Conservation (phyloP, 2,113 vertebrate species). For the Lagopus muta region DNA sequence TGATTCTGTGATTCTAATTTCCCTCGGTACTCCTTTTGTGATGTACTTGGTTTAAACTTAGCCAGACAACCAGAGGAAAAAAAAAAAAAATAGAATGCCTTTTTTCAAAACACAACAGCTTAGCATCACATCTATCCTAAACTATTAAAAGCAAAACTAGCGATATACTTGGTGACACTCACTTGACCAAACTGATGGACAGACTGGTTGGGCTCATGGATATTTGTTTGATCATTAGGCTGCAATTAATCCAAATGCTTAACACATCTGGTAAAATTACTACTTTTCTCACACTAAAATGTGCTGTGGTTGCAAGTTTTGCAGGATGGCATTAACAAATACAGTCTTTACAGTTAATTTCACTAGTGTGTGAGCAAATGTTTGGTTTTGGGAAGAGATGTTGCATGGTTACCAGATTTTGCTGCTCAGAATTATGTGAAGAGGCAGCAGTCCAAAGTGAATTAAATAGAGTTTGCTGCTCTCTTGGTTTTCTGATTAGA, state of each 20-base stretch:
- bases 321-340: neutral
- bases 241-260: neutral
- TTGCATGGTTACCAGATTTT: neutral
- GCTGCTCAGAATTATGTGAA: neutral
- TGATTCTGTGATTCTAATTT: neutral
- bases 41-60: neutral
- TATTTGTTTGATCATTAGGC: neutral
- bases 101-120: neutral
- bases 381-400: neutral
- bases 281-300: neutral
- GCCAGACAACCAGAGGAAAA: too few relatives aligned
- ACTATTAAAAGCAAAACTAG: neutral
- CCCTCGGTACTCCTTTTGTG: neutral
- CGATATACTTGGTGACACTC: neutral
- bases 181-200: neutral
- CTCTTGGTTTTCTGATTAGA: neutral
- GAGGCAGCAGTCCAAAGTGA: neutral
- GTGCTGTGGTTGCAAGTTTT: neutral
- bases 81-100: neutral
- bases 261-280: neutral
- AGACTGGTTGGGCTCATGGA: neutral
- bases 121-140: neutral
- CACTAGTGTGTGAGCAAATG: neutral
- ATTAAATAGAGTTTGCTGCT: neutral
- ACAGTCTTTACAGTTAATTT: neutral